Base-by-base conservation (phyloP, 2,888 invertebrate genomes). In the Philereme transversata region DNA sequence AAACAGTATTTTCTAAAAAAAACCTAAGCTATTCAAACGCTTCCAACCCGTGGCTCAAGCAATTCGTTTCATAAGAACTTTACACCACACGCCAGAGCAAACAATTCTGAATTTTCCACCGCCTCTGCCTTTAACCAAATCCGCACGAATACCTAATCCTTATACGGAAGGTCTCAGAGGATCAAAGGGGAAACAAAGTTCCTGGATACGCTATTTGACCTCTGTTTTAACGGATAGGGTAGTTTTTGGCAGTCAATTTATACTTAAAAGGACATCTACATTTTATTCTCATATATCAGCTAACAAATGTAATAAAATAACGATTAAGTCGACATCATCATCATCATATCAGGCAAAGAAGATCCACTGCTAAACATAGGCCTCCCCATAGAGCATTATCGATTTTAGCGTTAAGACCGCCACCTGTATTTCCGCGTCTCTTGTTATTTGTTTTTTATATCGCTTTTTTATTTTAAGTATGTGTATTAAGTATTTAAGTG, bases 111-210 rank as follows among this genome's bases (percentile, higher is more conserved):
- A 88, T 86, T 85, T 85, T 83, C 84, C 79, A 68, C 78, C 78
- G 77, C 78, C 79, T 83, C 81, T 80, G 81, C 82, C 84, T 87
- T 83, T 86, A 86, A 83, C 85, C 82, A 87, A 89, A 90, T 88
- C 86, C 84, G 74, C 82, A 83, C 82, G 79, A 85, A 87, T 86
- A 84, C 85, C 83, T 87, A 84, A 88, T 87, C 87, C 87, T 82
- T 85, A 85, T 86, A 86, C 80, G 84, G 82, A 75, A 76, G 76
- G 75, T 78, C 78, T 82, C 83, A 63, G 71, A 79, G 82, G 80
- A 84, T 82, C 78, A 78, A 79, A 75, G 71, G 73, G 62, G 78
- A 83, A 79, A 77, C 73, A 78, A 73, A 75, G 67, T 77, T 74
- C 68, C 80, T 81, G 71, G 78, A 82, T 78, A 70, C 69, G 75